Evolutionary conservation across 2,797 vertebrate genomes (phyloP).

Genomic region (Cyprinella venusta): DNA sequence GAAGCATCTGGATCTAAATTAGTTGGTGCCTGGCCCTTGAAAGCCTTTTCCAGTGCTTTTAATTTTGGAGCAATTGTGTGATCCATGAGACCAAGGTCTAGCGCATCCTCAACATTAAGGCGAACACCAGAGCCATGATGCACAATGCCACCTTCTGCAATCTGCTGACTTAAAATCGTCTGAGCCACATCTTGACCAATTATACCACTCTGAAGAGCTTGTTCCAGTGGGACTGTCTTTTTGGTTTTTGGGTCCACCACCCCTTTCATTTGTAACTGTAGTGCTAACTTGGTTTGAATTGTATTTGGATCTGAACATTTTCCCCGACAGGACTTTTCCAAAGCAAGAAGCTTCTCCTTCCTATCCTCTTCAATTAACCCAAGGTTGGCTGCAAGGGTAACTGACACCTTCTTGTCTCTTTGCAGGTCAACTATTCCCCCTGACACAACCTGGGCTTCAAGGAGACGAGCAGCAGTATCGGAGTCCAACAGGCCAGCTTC

Average conservation of each 20-base stretch:
- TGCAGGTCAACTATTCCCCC: slow-evolving; percentile 91
- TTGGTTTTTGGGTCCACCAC: slow-evolving; percentile 85
- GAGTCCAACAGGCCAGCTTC: slow-evolving; percentile 84
- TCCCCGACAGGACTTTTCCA: slow-evolving; percentile 91
- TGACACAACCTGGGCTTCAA: slow-evolving; percentile 91
- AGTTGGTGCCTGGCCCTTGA: slow-evolving; percentile 63
- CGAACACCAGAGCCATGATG: slow-evolving; percentile 89
- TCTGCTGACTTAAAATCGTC: slow-evolving; percentile 82
- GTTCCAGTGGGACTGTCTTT: slow-evolving; percentile 76
- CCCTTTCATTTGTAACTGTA: slow-evolving; percentile 91
- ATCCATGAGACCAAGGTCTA: slow-evolving; percentile 80
- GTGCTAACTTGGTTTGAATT: slow-evolving; percentile 77
- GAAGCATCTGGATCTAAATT: slow-evolving; percentile 65
- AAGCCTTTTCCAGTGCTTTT: slow-evolving; percentile 75
- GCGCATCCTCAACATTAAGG: slow-evolving; percentile 82
- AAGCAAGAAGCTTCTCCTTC: slow-evolving; percentile 78
- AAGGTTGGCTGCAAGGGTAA: slow-evolving; percentile 90
- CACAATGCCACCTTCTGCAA: slow-evolving; percentile 90
- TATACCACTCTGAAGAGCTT: slow-evolving; percentile 82
- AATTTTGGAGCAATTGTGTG: slow-evolving; percentile 78
- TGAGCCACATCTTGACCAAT: slow-evolving; percentile 78
- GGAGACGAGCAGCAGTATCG: slow-evolving; percentile 81
- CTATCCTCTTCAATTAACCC: slow-evolving; percentile 83
- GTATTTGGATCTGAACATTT: slow-evolving; percentile 75
- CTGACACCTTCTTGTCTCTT: slow-evolving; percentile 89